phyloP scores from a whole-genome alignment of 2,113 vertebrate genomes.

The Scomber japonicus region DNA sequence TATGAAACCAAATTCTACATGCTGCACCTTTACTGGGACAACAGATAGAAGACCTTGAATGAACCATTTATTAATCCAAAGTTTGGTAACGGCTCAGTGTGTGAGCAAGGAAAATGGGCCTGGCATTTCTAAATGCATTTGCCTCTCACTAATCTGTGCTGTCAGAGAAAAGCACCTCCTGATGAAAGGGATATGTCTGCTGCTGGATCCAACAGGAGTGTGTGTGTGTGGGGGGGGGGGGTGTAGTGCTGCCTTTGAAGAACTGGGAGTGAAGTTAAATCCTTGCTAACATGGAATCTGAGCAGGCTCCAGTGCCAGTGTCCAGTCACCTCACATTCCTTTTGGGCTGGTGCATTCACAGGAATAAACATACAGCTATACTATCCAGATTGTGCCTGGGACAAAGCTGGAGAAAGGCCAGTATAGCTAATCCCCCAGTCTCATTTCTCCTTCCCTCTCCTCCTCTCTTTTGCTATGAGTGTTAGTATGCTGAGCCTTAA shows the following conservation, averaged over 20 bases:
- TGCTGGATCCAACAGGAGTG: slow-evolving; percentile 58
- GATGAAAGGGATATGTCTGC: slow-evolving; percentile 74
- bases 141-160: slow-evolving; percentile 72
- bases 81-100: slow-evolving; percentile 42
- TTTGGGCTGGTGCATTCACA: slow-evolving; percentile 45
- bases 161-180: slow-evolving; percentile 75
- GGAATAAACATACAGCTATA: slow-evolving; percentile 44
- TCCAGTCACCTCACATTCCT: slow-evolving; percentile 61
- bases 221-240: not conserved
- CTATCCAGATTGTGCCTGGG: slow-evolving; percentile 48
- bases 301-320: slow-evolving; percentile 41
- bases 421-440: slow-evolving; percentile 20
- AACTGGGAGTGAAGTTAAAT: slow-evolving; percentile 68
- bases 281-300: slow-evolving; percentile 49
- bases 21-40: slow-evolving; percentile 20
- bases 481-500: slow-evolving; percentile 30
- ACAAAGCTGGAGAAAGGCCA: slow-evolving; percentile 60
- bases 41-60: slow-evolving; percentile 46
- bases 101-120: slow-evolving; percentile 57
- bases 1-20: too few relatives aligned
- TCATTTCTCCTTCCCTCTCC: slow-evolving; percentile 37
- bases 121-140: slow-evolving; percentile 66
- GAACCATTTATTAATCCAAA: slow-evolving; percentile 63
- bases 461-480: slow-evolving; percentile 32
- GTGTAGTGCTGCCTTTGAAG: slow-evolving; percentile 66